These are phyloP conservation scores for Beaufortia kweichowensis DNA, from an alignment of 2,113 vertebrate species.

Conservation along the genomic window DNA sequence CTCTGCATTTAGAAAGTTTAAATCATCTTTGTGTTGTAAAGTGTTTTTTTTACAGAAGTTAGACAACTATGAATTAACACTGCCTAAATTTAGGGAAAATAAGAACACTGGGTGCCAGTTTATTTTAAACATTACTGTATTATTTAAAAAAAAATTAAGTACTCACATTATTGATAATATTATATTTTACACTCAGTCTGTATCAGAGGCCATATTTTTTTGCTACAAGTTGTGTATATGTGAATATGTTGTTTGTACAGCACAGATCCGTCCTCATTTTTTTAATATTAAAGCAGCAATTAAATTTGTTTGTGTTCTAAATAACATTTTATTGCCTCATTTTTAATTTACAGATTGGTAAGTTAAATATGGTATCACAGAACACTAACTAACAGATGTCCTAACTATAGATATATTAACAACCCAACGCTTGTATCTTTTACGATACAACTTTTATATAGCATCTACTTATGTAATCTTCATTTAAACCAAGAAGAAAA, in stretches of 20 bases:
- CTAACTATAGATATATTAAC: too few species aligned
- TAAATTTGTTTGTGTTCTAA: not conserved
- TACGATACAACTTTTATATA: not conserved
- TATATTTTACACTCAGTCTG: conserved; percentile 17
- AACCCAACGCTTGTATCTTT: too few species aligned
- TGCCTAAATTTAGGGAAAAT: not conserved
- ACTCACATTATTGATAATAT: not conserved
- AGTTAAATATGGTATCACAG: too few species aligned
- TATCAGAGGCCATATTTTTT: conserved; percentile 1
- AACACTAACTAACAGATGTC: too few species aligned
- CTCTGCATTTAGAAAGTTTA: not conserved
- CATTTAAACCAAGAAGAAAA: not conserved
- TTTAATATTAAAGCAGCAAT: conserved; percentile 37
- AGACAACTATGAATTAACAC: not conserved
- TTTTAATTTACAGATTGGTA: too few species aligned
- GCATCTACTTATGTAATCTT: not conserved
- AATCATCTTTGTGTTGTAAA: not conserved
- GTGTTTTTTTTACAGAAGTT: not conserved
- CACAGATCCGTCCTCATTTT: conserved; percentile 17
- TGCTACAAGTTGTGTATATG: not conserved
- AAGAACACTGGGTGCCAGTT: not conserved
- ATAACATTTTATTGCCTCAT: too few species aligned
- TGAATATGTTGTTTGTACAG: conserved; percentile 1
- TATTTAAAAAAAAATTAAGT: conserved; percentile 4
- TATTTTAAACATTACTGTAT: not conserved